Base-by-base conservation (phyloP, 2,888 invertebrate genomes). In the Thysanoteuthis rhombus region DNA sequence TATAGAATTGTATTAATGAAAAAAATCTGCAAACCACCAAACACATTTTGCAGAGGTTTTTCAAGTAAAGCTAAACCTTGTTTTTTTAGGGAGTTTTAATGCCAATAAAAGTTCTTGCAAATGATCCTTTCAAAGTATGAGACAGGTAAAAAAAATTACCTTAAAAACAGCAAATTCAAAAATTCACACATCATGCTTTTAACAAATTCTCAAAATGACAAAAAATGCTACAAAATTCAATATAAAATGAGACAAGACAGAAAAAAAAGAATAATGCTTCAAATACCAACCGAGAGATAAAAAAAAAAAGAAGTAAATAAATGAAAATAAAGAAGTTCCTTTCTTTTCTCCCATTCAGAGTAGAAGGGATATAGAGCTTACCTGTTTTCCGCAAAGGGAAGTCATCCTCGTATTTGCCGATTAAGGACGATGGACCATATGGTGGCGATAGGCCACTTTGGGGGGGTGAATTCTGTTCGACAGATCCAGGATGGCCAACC, bases 321-420 rank as follows among this genome's bases (percentile, higher is more conserved):
- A 75, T n/a, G 16, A 12, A 75, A 19, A 75, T 25, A n/a, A 75
- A n/a, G 19, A 75, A 75, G 12, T 75, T 36, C 75, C n/a, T 92
- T 92, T 42, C 40, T 40, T 39, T 91, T 42, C 6, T 91, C 19
- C 32, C 22, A 32, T 92, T 42, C 40, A n/a, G 1, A 0, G 28
- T 45, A 42, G n/a, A n/a, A 32, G 22, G 42, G 32, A 45, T 92
- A 75, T n/a, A 19, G 19, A n/a, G 25, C 96, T 97, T 97, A 99
- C 99, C 99, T 97, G 99, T 99, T 98, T 99, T 99, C 96, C 99
- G 97, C 92, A 99, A 98, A 93, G 99, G 99, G 93, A 99, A 99
- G 97, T 99, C 99, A 94, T 98, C 98, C 94, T 98, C 98, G 95
- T 98, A 97, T 95, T 97, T 97, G 93, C 97, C 97, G 58, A 97